Conservation (phyloP, 2,888 invertebrate species). For the Margaritifera margaritifera region DNA sequence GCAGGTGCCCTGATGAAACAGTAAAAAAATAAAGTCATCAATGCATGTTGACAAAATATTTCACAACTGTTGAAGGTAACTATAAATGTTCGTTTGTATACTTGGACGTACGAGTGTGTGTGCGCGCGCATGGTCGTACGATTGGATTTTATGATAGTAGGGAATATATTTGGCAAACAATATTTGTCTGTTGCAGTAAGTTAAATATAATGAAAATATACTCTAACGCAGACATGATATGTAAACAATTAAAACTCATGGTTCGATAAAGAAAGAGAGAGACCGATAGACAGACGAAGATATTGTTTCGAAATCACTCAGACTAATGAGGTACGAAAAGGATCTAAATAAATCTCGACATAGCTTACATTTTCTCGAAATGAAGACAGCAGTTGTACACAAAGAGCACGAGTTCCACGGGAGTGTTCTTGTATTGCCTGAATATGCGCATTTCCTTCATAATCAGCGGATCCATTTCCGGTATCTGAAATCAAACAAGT, state of each 20-base stretch:
- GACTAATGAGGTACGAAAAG: neutral
- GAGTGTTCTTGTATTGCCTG: conserved; percentile 60
- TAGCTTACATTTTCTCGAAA: conserved; percentile 61
- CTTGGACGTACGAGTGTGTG: no score
- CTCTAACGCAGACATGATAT: no score
- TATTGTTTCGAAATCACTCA: neutral
- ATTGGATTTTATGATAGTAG: no score
- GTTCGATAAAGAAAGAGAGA: conserved; percentile 1
- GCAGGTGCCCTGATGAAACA: conserved; percentile 32
- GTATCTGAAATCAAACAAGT: conserved; percentile 35
- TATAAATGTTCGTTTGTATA: no score
- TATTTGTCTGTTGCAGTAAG: no score
- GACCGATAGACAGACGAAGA: neutral
- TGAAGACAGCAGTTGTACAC: conserved; percentile 63
- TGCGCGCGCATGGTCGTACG: no score
- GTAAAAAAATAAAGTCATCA: neutral
- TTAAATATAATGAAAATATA: no score
- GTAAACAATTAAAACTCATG: neutral
- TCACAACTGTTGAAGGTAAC: no score
- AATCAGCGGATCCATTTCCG: conserved; percentile 45
- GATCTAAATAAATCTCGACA: neutral
- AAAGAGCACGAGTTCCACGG: conserved; percentile 60
- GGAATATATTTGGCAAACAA: no score
- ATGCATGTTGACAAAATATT: no score
- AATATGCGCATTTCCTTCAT: conserved; percentile 60